phyloP scores from a whole-genome alignment of 2,888 invertebrate genomes.

The Hypsopygia costalis region DNA sequence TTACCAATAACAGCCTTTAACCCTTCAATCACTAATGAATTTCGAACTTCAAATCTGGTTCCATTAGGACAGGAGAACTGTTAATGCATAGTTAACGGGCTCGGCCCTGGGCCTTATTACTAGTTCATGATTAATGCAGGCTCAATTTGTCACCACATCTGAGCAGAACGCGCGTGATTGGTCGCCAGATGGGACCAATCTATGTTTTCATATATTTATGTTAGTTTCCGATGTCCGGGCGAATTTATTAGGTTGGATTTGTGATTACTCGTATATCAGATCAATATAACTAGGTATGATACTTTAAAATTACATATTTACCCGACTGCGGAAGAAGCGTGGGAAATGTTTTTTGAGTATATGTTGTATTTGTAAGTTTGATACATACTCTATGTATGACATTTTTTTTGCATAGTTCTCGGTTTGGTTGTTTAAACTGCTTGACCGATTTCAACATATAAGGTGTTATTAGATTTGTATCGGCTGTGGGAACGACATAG shows the following conservation, averaged over 20 bases:
- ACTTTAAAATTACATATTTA: no score
- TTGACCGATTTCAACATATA: no score
- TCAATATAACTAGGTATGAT: no score
- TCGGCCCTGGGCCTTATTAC: slow-evolving; percentile 27
- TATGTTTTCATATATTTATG: background rate
- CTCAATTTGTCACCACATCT: slow-evolving; percentile 37
- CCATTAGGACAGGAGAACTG: slow-evolving; percentile 9
- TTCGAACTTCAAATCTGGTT: slow-evolving; percentile 14
- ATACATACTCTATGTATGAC: no score
- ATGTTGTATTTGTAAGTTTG: no score
- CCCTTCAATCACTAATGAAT: slow-evolving; percentile 16
- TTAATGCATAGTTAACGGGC: slow-evolving; percentile 11
- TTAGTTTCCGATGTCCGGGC: background rate
- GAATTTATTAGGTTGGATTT: background rate
- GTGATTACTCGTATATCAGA: no score
- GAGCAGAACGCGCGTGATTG: slow-evolving; percentile 4
- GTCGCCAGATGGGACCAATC: slow-evolving; percentile 2
- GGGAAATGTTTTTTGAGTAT: no score
- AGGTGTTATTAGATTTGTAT: no score
- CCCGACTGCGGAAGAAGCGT: no score
- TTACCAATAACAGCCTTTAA: background rate
- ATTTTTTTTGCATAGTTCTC: no score
- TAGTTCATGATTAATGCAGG: slow-evolving; percentile 53
- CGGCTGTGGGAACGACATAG: no score
- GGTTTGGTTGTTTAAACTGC: no score